Conservation (phyloP, 2,113 vertebrate species). For the Aepyceros melampus region DNA sequence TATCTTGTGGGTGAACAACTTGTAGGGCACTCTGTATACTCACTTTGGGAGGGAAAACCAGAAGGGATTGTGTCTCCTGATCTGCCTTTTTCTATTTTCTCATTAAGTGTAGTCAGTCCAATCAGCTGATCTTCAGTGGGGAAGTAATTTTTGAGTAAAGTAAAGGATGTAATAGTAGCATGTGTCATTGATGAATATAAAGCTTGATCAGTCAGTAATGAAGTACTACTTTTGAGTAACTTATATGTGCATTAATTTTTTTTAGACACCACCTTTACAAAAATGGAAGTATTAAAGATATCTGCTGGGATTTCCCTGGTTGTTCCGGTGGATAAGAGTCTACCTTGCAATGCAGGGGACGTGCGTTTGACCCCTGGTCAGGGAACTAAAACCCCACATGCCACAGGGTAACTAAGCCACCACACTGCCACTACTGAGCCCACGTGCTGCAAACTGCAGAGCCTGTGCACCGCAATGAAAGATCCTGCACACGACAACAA, state of each 20-base stretch:
- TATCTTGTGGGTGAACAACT: neutral
- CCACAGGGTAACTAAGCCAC: neutral
- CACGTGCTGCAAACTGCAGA: neutral
- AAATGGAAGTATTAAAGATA: neutral
- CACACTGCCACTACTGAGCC: neutral
- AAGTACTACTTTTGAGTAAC: neutral
- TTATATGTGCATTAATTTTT: neutral
- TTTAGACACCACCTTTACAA: neutral
- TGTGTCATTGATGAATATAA: neutral
- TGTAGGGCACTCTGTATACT: neutral
- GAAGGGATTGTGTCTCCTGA: neutral
- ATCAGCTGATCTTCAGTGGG: neutral
- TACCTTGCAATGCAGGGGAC: neutral
- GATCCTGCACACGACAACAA: neutral
- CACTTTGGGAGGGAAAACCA: neutral
- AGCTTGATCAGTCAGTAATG: neutral
- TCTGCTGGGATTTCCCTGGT: neutral
- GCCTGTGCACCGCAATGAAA: neutral
- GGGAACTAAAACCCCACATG: neutral
- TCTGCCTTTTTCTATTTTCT: neutral
- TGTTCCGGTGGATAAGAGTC: neutral
- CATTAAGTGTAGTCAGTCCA: neutral
- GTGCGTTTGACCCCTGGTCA: neutral
- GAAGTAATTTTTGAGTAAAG: neutral
- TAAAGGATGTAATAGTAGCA: neutral